phyloP scores from a whole-genome alignment of 30 jellyfish, hydroid and myxozoan genomes.

The Haliclystus octoradiatus region DNA sequence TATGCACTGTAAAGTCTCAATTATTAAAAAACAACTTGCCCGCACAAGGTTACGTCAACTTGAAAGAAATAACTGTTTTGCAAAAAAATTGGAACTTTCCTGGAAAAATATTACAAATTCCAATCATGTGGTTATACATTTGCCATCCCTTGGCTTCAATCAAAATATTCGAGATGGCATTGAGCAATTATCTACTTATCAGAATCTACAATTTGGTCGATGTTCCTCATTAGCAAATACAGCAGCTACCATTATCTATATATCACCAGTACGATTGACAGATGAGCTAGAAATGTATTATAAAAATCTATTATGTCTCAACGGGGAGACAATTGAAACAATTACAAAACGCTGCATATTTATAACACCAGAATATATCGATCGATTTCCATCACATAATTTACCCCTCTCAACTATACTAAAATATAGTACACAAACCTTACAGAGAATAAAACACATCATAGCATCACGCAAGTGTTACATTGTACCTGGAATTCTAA shows the following conservation, averaged over 20 bases:
- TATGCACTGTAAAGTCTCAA: conserved; percentile 68
- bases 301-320: conserved; percentile 21
- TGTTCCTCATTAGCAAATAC: not conserved
- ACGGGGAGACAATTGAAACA: conserved; percentile 19
- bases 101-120: conserved; percentile 54
- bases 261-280: conserved; percentile 59
- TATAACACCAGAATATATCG: not conserved
- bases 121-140: conserved; percentile 64
- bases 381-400: conserved; percentile 37
- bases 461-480: conserved; percentile 62
- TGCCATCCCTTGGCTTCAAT: conserved; percentile 81
- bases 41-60: conserved; percentile 40
- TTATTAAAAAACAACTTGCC: conserved; percentile 48
- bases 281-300: conserved; percentile 63
- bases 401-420: conserved; percentile 65
- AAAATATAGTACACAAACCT: conserved; percentile 62
- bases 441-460: conserved; percentile 12
- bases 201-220: conserved; percentile 75
- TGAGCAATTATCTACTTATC: conserved; percentile 48
- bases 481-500: conserved; percentile 89
- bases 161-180: conserved; percentile 48
- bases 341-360: conserved; percentile 3
- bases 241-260: conserved; percentile 29
- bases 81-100: conserved; percentile 6
- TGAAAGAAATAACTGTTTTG: conserved; percentile 16